Evolutionary conservation across 2,797 vertebrate genomes (phyloP), one percentile per base, ranked within the genome.

Genomic region (Falco berigora): DNA sequence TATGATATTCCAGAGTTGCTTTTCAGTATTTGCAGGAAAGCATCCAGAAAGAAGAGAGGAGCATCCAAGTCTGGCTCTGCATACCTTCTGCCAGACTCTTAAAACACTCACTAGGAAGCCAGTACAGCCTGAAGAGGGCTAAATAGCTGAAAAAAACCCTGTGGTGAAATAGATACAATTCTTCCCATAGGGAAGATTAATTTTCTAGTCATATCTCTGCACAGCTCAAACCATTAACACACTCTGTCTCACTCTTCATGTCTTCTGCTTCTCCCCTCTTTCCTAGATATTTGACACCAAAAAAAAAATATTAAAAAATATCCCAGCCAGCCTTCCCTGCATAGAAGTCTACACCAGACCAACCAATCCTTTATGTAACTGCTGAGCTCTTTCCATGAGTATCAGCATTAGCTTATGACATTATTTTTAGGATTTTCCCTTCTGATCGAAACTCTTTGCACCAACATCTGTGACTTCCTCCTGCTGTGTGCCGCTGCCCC

Each of bases 381-480:
- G 56, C 68, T 64, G 76, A 68, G 30, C 34, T 94, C 44, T 80
- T 90, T 55, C 69, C 68, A 71, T 1, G 0, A 1, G 2, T 40
- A 10, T 25, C 69, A 79, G 32, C 40, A 66, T 55, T 67, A 50
- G 34, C 40, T 86, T 71, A n/a, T 12, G 18, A 38, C 53, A 47
- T 55, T 62, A 74, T 55, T 79, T 88, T 88, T 63, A 92, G 82
- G 56, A 21, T 86, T 88, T 91, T 90, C 66, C 40, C 69, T 91
- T 71, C 77, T 61, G n/a, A 55, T 12, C 1, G 5, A 80, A 92
- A 73, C 50, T 61, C 38, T 78, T 74, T 62, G 42, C 44, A 66
- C 11, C 12, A 49, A 2, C 0, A 0, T 32, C 22, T 52, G 71
- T 23, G 32, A 61, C 32, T 56, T 69, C 7, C 53, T 55, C 14